A percentile compares a stretch with the other conserved stretches of the same genome.
These are phyloP conservation scores for Molossus molossus DNA, from an alignment of 2,797 vertebrate genomes.

Conservation along the genomic window DNA sequence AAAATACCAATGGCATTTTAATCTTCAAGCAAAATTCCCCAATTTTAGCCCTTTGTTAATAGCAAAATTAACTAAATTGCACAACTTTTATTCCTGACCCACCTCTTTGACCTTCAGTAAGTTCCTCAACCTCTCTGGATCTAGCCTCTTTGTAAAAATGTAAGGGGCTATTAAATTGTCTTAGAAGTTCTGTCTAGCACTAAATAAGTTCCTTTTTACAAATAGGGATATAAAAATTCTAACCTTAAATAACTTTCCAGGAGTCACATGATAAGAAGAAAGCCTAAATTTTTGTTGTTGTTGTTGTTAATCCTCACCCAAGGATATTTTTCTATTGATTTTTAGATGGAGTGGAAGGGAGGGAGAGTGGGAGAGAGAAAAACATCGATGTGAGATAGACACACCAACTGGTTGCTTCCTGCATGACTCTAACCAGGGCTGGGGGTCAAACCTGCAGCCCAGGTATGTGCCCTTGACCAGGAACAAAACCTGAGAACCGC, in stretches of 20 bases:
- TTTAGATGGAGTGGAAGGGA: too few relatives aligned
- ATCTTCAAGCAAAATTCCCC: constrained; percentile 43
- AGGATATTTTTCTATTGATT: too few relatives aligned
- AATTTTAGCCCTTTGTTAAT: constrained; percentile 17
- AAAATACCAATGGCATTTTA: constrained; percentile 12
- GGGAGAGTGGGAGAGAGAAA: too few relatives aligned
- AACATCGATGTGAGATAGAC: too few relatives aligned
- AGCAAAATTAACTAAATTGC: constrained; percentile 40
- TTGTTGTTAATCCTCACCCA: too few relatives aligned
- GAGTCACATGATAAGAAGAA: constrained; percentile 54
- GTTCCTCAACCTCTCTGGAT: not conserved
- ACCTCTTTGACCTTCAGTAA: constrained; percentile 38
- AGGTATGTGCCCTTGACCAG: too few relatives aligned
- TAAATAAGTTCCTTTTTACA: constrained; percentile 58
- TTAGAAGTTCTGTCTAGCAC: constrained; percentile 44
- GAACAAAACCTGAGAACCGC: too few relatives aligned
- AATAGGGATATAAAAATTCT: constrained; percentile 65
- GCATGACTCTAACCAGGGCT: too few relatives aligned
- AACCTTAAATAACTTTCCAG: constrained; percentile 52
- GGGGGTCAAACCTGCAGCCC: too few relatives aligned
- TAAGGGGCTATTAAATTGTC: constrained; percentile 49
- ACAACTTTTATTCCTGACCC: not conserved
- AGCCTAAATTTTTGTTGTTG: not conserved
- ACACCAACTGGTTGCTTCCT: too few relatives aligned
- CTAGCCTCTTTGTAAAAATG: constrained; percentile 23